Percentiles rank a stretch among this genome's conserved stretches.
phyloP scores from a whole-genome alignment of 2,113 vertebrate genomes.

The Neodon shergylaensis region DNA sequence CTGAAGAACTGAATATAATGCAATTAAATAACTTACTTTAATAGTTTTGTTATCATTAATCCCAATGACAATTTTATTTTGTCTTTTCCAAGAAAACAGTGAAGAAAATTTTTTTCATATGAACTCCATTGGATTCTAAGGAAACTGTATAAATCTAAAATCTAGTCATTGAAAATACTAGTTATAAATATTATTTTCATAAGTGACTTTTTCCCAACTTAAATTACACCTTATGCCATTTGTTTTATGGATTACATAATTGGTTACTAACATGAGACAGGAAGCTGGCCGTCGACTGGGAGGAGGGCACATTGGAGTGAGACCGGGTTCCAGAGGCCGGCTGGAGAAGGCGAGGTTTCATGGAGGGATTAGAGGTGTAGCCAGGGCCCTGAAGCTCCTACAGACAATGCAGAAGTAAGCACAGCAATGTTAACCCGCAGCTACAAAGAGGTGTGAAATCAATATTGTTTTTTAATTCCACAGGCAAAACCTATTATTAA shows the following conservation, averaged over 20 bases:
- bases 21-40: neutral
- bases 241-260: neutral
- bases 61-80: neutral
- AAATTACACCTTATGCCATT: neutral
- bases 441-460: neutral
- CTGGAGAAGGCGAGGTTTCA: conserved; percentile 57
- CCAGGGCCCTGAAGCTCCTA: conserved; percentile 90
- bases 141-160: conserved; percentile 51
- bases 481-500: neutral
- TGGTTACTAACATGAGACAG: conserved; percentile 75
- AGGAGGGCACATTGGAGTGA: conserved; percentile 58
- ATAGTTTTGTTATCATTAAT: neutral
- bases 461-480: neutral
- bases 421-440: neutral
- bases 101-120: conserved; percentile 9
- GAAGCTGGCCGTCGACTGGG: conserved; percentile 70
- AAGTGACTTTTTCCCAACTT: conserved; percentile 1
- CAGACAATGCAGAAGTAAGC: conserved; percentile 24
- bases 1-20: neutral
- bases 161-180: conserved; percentile 16
- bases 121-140: neutral
- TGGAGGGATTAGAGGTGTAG: conserved; percentile 61
- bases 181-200: neutral
- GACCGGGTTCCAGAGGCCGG: neutral
- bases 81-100: neutral